phyloP scores from a whole-genome alignment of 2,113 vertebrate species.

The Oceanites oceanicus region DNA sequence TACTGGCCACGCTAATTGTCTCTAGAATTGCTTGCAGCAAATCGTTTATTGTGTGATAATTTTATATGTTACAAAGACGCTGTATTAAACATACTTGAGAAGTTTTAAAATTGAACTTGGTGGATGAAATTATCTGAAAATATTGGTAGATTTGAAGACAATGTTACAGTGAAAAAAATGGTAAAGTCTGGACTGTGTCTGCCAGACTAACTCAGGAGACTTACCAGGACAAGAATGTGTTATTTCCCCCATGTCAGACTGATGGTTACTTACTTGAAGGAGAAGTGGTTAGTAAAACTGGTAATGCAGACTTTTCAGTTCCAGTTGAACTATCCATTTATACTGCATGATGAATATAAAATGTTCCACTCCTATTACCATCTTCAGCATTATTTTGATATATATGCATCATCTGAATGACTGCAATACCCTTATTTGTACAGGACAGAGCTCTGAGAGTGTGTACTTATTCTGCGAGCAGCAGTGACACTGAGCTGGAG shows the following conservation, averaged over 20 bases:
- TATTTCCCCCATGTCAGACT: background rate
- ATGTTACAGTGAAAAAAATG: background rate
- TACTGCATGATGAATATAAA: background rate
- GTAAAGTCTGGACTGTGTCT: background rate
- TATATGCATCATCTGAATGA: background rate
- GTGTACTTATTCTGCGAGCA: constrained; percentile 67
- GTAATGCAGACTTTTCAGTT: background rate
- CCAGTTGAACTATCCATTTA: background rate
- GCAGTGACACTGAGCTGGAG: constrained; percentile 68
- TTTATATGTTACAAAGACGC: background rate
- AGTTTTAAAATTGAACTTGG: background rate
- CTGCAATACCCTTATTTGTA: background rate
- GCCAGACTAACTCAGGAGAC: background rate
- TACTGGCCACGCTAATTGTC: background rate
- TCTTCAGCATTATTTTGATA: background rate
- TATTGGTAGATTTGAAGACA: background rate
- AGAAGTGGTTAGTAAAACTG: background rate
- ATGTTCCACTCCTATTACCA: background rate
- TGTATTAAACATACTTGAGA: background rate
- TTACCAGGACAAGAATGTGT: background rate
- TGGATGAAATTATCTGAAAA: background rate
- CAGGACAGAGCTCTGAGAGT: constrained; percentile 68
- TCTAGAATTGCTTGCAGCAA: background rate
- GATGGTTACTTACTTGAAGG: background rate
- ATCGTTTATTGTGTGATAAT: background rate